Conservation (phyloP, 1,140 invertebrate species). For the Laodelphax striatellus region DNA sequence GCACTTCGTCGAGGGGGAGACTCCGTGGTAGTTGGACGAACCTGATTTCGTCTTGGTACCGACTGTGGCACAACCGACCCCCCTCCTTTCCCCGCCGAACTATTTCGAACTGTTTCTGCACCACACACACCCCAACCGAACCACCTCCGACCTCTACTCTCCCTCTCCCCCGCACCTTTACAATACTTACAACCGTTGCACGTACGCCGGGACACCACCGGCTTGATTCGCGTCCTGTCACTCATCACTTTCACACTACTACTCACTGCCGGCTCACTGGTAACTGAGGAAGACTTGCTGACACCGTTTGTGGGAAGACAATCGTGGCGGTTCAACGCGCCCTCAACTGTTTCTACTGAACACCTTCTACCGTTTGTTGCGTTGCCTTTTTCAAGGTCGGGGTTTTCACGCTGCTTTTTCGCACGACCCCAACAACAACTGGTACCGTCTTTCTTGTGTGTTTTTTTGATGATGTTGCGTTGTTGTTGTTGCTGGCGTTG, state of each 20-base stretch:
- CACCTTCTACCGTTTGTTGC: not conserved
- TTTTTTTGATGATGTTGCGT: not conserved
- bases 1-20: slow-evolving; percentile 21
- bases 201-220: not conserved
- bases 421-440: not conserved
- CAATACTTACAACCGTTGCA: not conserved
- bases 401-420: too few relatives aligned
- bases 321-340: not conserved
- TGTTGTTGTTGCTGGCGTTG: not conserved
- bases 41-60: slow-evolving; percentile 16
- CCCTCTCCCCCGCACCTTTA: not conserved
- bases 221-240: slow-evolving; percentile 10
- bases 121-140: not conserved
- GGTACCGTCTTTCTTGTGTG: not conserved
- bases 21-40: slow-evolving; percentile 11
- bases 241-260: not conserved
- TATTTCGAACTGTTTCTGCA: not conserved
- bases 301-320: not conserved
- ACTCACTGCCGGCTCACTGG: not conserved
- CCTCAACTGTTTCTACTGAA: not conserved
- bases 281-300: not conserved
- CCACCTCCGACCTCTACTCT: not conserved
- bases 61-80: slow-evolving; percentile 11
- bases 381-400: too few relatives aligned
- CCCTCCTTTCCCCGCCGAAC: slow-evolving; percentile 9